Evolutionary conservation across 2,888 invertebrate genomes (phyloP), one percentile per base, ranked within the genome.

Genomic region (Fissipunctia ypsillon): DNA sequence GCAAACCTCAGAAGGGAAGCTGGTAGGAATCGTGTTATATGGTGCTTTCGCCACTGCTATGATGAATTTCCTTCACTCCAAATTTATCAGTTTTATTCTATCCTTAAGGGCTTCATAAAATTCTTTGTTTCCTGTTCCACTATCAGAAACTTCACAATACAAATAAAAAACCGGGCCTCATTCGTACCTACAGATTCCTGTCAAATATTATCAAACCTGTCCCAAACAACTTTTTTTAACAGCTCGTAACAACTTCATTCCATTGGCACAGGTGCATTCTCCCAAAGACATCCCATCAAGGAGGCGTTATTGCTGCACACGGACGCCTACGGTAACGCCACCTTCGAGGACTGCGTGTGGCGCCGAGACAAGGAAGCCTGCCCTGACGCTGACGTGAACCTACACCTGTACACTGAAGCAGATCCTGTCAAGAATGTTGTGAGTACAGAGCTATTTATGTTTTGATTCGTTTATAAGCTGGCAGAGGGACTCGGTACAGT

Each of bases 291-390:
- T 73, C 97, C 97, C 1, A 97, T 97, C 81, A 97, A 97, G 78
- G 97, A 97, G 70, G 97, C 97, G 0, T 91, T 98, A 2, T 96
- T 96, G 75, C 93, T 97, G 14, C 97, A 97, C 87, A 97, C 96
- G 79, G 94, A 96, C 63, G 91, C 95, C 0, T 96, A 96, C 61
- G 90, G 87, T 9, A 98, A 97, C 88, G 96, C 97, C 2, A 97
- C 97, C 0, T 92, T 97, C 59, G 97, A 97, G 64, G 97, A 98
- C 87, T 98, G 98, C 92, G 93, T 97, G 22, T 98, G 98, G 98
- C 94, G 97, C 66, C 96, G 97, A 22, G 97, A 97, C 71, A 95
- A 96, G 57, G 97, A 97, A 84, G 93, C 95, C n/a, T 98, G 98
- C 87, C 98, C 98, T 0, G 98, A 98, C 91, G 97, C 97, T 0